Conservation (phyloP, 2,113 vertebrate species). For the Tachycineta bicolor region DNA sequence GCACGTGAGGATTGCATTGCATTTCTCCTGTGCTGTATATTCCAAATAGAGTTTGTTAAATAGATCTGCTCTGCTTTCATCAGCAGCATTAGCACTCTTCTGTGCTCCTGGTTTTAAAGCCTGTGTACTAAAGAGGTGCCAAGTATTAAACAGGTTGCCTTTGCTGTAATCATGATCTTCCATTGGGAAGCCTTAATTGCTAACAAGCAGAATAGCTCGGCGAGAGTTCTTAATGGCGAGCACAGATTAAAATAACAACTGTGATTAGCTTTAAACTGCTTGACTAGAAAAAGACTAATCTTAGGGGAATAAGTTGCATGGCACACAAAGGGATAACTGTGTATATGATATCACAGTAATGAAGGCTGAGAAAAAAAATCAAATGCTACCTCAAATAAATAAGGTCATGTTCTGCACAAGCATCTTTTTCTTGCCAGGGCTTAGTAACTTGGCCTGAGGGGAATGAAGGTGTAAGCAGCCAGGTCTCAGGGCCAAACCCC, state of each 20-base stretch:
- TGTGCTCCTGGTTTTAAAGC: constrained; percentile 54
- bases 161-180: constrained; percentile 70
- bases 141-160: constrained; percentile 69
- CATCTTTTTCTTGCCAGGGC: neutral
- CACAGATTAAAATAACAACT: constrained; percentile 75
- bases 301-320: constrained; percentile 50
- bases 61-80: constrained; percentile 17
- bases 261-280: constrained; percentile 74
- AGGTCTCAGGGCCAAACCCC: neutral
- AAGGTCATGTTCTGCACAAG: neutral
- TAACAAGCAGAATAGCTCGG: constrained; percentile 67
- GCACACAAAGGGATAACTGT: constrained; percentile 53
- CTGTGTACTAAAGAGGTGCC: constrained; percentile 51
- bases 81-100: constrained; percentile 37
- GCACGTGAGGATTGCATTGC: neutral
- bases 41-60: neutral
- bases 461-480: constrained; percentile 16
- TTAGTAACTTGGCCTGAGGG: neutral
- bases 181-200: constrained; percentile 71
- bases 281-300: constrained; percentile 69
- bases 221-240: constrained; percentile 69
- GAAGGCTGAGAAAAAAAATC: constrained; percentile 20
- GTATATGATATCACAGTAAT: constrained; percentile 29
- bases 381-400: neutral
- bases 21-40: neutral